Evolutionary conservation across 2,797 vertebrate genomes (phyloP).

Genomic region (Rhadinocentrus ornatus): DNA sequence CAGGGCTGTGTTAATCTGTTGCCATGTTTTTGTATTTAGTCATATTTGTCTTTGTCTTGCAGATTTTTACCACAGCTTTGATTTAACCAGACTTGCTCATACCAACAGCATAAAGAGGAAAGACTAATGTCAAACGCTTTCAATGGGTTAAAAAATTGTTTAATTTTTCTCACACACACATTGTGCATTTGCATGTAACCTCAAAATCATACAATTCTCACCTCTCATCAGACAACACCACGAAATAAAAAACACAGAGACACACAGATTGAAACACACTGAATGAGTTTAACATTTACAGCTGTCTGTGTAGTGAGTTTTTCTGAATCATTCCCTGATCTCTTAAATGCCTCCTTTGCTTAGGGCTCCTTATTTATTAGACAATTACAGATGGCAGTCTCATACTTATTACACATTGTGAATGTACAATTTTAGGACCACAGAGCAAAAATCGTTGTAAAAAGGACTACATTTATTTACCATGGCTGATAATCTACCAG

Average conservation of each 20-base stretch:
- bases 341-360: too few species aligned
- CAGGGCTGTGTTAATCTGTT: not conserved
- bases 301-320: slow-evolving; percentile 28
- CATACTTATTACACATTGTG: not conserved
- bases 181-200: not conserved
- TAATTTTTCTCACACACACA: not conserved
- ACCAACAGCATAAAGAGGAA: not conserved
- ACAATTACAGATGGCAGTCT: not conserved
- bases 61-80: too few species aligned
- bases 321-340: too few species aligned
- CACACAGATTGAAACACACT: slow-evolving; percentile 26
- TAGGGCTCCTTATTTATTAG: not conserved
- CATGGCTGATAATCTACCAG: not conserved
- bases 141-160: too few species aligned
- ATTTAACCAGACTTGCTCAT: not conserved
- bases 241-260: not conserved
- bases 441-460: not conserved
- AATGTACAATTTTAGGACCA: not conserved
- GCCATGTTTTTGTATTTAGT: not conserved
- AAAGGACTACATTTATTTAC: not conserved
- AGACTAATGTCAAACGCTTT: not conserved
- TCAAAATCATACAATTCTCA: not conserved
- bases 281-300: slow-evolving; percentile 61
- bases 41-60: too few species aligned
- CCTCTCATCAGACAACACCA: not conserved